Evolutionary conservation across 2,113 vertebrate species (phyloP), one percentile per base, ranked within the genome.

Genomic region (Bettongia penicillata): DNA sequence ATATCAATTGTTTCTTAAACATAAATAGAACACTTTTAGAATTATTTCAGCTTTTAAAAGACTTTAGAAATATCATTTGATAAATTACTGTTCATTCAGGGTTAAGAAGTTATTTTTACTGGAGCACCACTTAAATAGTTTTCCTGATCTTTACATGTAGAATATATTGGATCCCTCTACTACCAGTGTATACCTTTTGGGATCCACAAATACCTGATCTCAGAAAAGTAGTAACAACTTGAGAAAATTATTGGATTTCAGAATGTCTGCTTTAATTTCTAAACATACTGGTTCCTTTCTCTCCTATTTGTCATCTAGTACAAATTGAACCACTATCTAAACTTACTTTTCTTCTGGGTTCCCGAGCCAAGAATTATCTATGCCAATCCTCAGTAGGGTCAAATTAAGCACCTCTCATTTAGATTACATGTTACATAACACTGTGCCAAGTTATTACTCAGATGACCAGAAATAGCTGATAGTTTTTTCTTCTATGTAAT

Each of bases 161-260:
- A 43, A 94, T 50, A 95, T 94, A 50, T 53, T 61, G 28, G 51
- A 8, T 43, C 89, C 95, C 68, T 23, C 90, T 91, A 10, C 31
- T 96, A 26, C 28, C 55, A 53, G 16, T 77, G 16, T 77, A 93
- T 95, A 91, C 53, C 90, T 95, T 51, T 94, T 96, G 50, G 94
- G 91, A 91, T 50, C 90, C 25, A 96, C 24, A 92, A 55, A 23
- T 51, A 93, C 94, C 91, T 53, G 53, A 94, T 91, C 47, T 77
- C 93, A 95, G 16, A 91, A 93, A 68, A 94, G 50, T 93, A 92
- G 95, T 92, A 93, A 48, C 14, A 94, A 77, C 37, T 22, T 97
- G 31, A 91, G 93, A 22, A 94, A 94, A 90, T 92, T 52, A 91
- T 55, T 51, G 84, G n/a, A 47, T 77, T 89, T 84, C 68, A 84